phyloP scores from a whole-genome alignment of 2,113 vertebrate species.

The Condylura cristata region DNA sequence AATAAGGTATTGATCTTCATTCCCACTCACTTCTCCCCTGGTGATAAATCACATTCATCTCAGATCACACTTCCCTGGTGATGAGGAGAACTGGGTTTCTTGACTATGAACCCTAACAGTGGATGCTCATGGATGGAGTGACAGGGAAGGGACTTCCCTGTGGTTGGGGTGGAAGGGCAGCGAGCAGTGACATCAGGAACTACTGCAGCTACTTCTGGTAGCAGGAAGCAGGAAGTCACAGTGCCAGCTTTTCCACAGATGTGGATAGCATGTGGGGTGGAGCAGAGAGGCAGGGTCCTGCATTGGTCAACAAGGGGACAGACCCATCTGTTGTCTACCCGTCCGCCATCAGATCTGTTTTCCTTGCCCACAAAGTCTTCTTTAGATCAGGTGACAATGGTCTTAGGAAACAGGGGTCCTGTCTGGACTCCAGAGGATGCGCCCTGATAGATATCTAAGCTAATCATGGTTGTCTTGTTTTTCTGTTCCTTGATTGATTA shows the following conservation, averaged over 20 bases:
- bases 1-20: constrained; percentile 47
- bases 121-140: not conserved
- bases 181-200: not conserved
- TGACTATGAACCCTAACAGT: not conserved
- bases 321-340: rapidly evolving
- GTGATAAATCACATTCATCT: constrained; percentile 34
- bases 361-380: not conserved
- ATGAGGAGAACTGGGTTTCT: not conserved
- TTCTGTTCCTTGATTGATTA: not conserved
- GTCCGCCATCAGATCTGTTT: not conserved
- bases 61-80: not conserved
- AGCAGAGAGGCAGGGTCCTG: rapidly evolving
- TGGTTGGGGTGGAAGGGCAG: not conserved
- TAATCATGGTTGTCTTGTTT: not conserved
- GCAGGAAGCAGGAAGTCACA: not conserved
- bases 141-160: not conserved
- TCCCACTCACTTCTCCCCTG: constrained; percentile 11
- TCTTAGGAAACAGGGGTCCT: not conserved
- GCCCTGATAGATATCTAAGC: not conserved
- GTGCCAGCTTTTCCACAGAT: not conserved
- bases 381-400: not conserved
- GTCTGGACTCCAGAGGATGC: not conserved
- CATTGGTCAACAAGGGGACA: not conserved
- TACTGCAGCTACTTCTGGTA: too few relatives aligned
- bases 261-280: rapidly evolving